phyloP scores from a whole-genome alignment of 2,888 invertebrate species.

The Hofmannophila pseudospretella region DNA sequence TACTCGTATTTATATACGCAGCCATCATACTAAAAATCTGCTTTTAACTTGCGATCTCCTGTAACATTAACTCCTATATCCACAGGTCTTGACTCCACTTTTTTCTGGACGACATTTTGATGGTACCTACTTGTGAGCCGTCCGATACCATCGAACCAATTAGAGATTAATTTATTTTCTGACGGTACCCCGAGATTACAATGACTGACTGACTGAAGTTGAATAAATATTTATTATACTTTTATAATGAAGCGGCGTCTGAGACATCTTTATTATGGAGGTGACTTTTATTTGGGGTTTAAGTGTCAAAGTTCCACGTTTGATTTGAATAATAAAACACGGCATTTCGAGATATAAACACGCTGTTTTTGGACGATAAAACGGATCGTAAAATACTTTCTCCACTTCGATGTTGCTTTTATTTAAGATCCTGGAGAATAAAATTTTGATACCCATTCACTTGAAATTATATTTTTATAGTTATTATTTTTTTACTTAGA shows the following conservation, averaged over 20 bases:
- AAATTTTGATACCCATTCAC: too few species aligned
- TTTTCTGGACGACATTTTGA: slow-evolving; percentile 59
- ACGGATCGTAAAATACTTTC: too few species aligned
- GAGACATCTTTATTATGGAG: neutral
- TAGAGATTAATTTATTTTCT: slow-evolving; percentile 65
- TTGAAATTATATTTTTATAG: too few species aligned
- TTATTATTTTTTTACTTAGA: too few species aligned
- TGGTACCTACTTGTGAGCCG: slow-evolving; percentile 51
- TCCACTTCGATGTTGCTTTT: too few species aligned
- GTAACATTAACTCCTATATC: too few species aligned
- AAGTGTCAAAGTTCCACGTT: neutral
- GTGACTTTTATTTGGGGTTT: slow-evolving; percentile 1
- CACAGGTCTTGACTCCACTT: neutral
- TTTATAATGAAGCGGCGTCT: neutral
- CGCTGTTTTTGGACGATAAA: neutral
- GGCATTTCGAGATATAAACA: neutral
- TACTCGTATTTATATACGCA: too few species aligned
- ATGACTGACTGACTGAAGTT: slow-evolving; percentile 7
- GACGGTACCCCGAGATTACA: slow-evolving; percentile 19
- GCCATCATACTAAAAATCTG: too few species aligned
- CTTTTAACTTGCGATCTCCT: too few species aligned
- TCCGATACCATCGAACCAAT: slow-evolving; percentile 66
- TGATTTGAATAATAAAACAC: neutral
- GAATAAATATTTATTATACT: slow-evolving; percentile 4
- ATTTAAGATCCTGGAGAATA: too few species aligned